Conservation (phyloP, 2,797 vertebrate genomes). For the Hippoglossus hippoglossus region DNA sequence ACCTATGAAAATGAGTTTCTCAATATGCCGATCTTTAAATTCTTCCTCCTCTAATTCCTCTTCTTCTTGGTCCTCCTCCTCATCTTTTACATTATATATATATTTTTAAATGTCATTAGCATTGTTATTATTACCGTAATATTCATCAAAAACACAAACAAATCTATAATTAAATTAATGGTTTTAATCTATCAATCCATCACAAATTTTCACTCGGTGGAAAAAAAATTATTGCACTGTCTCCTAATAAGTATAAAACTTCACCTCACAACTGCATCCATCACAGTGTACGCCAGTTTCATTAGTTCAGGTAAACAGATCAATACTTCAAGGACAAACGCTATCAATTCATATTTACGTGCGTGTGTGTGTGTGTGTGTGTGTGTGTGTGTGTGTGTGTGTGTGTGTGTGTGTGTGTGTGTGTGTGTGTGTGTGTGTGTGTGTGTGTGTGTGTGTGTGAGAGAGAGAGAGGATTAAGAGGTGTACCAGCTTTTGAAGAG, state of each 20-base stretch:
- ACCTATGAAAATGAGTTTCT: conserved; percentile 16
- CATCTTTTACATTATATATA: not conserved
- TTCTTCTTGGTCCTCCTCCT: not conserved
- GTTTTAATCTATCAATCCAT: not conserved
- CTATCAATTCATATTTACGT: conserved; percentile 49
- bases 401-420: too few relatives aligned
- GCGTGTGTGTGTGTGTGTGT: conserved; percentile 17
- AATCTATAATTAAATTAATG: too few relatives aligned
- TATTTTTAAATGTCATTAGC: too few relatives aligned
- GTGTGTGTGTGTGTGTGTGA: conserved; percentile 6
- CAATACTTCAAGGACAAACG: conserved; percentile 62
- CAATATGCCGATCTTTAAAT: not conserved
- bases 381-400: conserved; percentile 3
- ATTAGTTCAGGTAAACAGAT: conserved; percentile 66
- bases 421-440: conserved; percentile 10
- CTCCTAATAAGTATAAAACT: conserved; percentile 43
- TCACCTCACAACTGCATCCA: conserved; percentile 41
- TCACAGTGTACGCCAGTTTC: conserved; percentile 32
- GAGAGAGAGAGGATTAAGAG: conserved; percentile 27
- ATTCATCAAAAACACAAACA: not conserved
- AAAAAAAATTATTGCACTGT: not conserved
- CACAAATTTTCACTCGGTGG: not conserved
- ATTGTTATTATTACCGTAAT: not conserved
- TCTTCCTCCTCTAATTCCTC: not conserved
- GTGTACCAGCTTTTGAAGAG: conserved; percentile 40